A percentile compares a stretch with the other conserved stretches of the same genome.
Evolutionary conservation across 2,113 vertebrate species (phyloP).

Genomic region (Clarias gariepinus): DNA sequence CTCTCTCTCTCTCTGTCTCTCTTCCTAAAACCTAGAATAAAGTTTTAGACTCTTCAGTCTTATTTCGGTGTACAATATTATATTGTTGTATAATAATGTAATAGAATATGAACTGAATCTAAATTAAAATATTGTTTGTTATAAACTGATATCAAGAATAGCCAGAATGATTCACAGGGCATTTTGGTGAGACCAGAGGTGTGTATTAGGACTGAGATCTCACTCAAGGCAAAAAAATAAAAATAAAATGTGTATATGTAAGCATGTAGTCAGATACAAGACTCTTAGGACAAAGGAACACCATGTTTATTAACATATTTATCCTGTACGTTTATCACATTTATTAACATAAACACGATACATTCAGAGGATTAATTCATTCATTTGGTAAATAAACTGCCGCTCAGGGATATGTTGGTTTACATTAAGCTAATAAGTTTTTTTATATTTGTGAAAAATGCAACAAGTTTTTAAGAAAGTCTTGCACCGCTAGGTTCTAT

Average conservation of each 20-base stretch:
- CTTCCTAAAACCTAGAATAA: slow-evolving; percentile 58
- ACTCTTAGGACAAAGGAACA: background rate
- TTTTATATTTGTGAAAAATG: background rate
- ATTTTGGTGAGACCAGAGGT: background rate
- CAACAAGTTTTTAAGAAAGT: background rate
- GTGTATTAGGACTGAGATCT: background rate
- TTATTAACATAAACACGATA: background rate
- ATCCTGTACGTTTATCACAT: too few relatives aligned
- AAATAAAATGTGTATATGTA: background rate
- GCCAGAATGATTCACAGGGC: background rate
- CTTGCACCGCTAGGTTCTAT: too few relatives aligned
- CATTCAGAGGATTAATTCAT: background rate
- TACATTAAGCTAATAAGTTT: background rate
- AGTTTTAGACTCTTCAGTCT: slow-evolving; percentile 61
- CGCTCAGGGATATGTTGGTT: background rate
- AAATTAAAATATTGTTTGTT: background rate
- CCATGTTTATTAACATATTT: background rate
- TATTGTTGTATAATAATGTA: slow-evolving; percentile 4
- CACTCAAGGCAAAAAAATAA: background rate
- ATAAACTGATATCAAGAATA: background rate
- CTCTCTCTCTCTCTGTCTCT: slow-evolving; percentile 56
- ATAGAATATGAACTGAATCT: background rate
- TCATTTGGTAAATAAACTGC: background rate
- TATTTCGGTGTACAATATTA: background rate
- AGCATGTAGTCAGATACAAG: background rate